Conservation (phyloP, 2,113 vertebrate species). For the Cryptoleucopteryx plumbea region DNA sequence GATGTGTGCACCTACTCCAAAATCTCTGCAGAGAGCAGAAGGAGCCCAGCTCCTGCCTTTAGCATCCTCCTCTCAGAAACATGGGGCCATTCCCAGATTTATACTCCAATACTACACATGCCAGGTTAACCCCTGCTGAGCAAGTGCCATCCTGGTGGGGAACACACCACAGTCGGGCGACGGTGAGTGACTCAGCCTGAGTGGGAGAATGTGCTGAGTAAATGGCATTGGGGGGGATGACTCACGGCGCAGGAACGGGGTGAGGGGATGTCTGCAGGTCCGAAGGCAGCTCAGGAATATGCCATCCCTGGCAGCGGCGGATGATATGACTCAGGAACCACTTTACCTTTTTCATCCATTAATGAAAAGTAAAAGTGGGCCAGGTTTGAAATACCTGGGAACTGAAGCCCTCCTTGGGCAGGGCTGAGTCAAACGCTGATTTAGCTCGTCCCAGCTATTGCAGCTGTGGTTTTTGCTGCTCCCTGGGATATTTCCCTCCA, state of each 20-base stretch:
- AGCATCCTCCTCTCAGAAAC: background rate
- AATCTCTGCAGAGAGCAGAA: background rate
- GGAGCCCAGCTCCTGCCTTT: background rate
- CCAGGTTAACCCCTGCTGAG: background rate
- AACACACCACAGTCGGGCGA: background rate
- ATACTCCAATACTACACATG: too few relatives aligned
- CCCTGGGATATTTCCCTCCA: background rate
- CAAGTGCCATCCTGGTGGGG: background rate
- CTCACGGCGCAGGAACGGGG: background rate
- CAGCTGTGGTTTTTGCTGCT: background rate
- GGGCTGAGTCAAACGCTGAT: background rate
- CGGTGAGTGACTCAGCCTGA: conserved; percentile 9
- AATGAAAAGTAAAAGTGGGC: background rate
- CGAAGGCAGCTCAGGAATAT: background rate
- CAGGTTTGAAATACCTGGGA: background rate
- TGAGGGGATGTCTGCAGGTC: background rate
- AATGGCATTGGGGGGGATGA: background rate
- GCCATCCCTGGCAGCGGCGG: background rate
- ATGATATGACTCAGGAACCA: background rate
- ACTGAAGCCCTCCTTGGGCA: background rate
- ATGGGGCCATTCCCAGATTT: background rate
- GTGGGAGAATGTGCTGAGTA: conserved; percentile 27
- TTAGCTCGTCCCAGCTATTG: background rate
- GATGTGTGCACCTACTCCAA: background rate
- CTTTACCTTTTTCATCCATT: background rate